Conservation (phyloP, 2,113 vertebrate species). For the Brienomyrus brachyistius region DNA sequence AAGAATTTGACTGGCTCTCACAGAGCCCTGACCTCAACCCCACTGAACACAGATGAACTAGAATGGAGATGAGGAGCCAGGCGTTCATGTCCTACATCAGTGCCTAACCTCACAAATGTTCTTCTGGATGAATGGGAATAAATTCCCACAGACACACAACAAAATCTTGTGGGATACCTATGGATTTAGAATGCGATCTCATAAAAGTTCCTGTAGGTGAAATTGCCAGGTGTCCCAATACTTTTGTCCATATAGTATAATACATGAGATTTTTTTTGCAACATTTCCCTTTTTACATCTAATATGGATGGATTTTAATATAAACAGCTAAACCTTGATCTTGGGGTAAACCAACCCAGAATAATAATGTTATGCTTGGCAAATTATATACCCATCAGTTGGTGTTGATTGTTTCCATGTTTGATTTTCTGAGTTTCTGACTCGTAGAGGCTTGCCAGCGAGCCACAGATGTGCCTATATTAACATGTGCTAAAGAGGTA, state of each 20-base stretch:
- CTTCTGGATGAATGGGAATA: neutral
- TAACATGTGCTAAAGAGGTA: neutral
- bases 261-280: neutral
- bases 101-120: neutral
- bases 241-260: neutral
- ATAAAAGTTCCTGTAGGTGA: neutral
- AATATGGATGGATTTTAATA: neutral
- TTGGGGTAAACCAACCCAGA: neutral
- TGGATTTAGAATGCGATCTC: neutral
- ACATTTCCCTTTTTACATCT: neutral
- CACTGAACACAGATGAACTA: no score
- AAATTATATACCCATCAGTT: neutral
- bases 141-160: neutral
- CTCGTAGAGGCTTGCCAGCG: neutral
- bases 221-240: neutral
- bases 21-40: no score
- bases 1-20: no score
- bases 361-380: constrained; percentile 10
- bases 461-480: neutral
- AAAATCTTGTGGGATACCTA: neutral
- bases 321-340: neutral
- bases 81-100: neutral
- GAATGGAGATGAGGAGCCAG: no score
- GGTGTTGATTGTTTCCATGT: constrained; percentile 2
- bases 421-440: neutral